Evolutionary conservation across 2,888 invertebrate genomes (phyloP).

Genomic region (Eutolmus rufibarbis): DNA sequence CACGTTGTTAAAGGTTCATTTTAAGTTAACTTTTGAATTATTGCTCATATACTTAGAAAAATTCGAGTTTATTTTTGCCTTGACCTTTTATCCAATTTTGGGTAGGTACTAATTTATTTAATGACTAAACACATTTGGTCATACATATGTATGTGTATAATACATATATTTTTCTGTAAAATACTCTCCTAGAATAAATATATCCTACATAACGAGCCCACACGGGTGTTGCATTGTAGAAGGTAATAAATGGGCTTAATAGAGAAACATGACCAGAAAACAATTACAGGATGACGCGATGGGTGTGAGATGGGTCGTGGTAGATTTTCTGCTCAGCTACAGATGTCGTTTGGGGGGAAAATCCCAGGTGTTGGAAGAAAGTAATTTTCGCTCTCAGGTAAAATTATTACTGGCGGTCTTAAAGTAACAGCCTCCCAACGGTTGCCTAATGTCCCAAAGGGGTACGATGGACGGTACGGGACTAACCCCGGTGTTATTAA

Average conservation of each 20-base stretch:
- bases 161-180: background rate
- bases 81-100: too few relatives aligned
- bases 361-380: background rate
- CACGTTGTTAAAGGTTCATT: too few relatives aligned
- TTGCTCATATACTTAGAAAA: too few relatives aligned
- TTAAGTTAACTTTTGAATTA: too few relatives aligned
- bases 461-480: background rate
- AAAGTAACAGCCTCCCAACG: background rate
- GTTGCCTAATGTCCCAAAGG: background rate
- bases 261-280: conserved; percentile 12
- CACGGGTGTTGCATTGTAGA: background rate
- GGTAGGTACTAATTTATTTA: too few relatives aligned
- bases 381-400: background rate
- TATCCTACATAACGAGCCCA: background rate
- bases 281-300: background rate
- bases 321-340: background rate
- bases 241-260: conserved; percentile 9
- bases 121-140: too few relatives aligned
- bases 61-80: too few relatives aligned
- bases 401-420: background rate
- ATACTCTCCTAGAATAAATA: background rate
- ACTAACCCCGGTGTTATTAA: conserved; percentile 2
- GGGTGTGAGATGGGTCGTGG: background rate
- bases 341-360: background rate
- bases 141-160: background rate